Base-by-base conservation (phyloP, 1,140 invertebrate genomes). In the Marisa cornuarietis region DNA sequence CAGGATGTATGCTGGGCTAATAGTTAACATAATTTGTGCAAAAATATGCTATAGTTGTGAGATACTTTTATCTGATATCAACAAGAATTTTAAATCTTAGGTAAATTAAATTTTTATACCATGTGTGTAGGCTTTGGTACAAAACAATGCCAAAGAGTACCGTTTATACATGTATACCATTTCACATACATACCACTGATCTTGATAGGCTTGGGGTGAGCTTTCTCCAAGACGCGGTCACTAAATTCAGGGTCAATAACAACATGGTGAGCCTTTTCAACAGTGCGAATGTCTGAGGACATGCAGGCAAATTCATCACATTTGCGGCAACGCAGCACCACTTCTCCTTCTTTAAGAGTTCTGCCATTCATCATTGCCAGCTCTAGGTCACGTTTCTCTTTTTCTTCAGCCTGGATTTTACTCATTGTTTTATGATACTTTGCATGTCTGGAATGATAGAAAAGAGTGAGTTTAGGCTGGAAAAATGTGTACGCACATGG, bases 241-340 rank as follows among this genome's bases (percentile, higher is more conserved):
- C 66, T 68, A 73, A 86, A 84, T n/a, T 83, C 82, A 49, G 73
- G 52, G n/a, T 81, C 76, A 26, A 84, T 71, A 13, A 86, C 80
- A 54, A 80, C 82, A 79, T 86, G 85, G 75, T 87, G 85, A 6
- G 84, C 80, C 20, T 82, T 58, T 74, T 84, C 71, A 20, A 88
- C 83, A 49, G 65, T 83, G 16, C 82, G 78, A 20, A 88, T 76
- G 65, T 88, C 86, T n/a, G 65, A 72, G 18, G 85, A 85, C 61
- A 85, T 76, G 26, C 84, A 84, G 16, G 82, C 84, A 62, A 85
- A 87, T 4, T 72, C 72, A 75, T 85, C 76, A 77, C 87, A 88
- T 58, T 84, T 84, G 11, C 71, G 63, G 75, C 87, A 88, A 65
- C 82, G 76, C 24, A 88, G 72, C 63, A 81, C 79, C 82, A 84